Evolutionary conservation across 2,888 invertebrate species (phyloP), one percentile per base, ranked within the genome.

Genomic region (Aphrophora alni): DNA sequence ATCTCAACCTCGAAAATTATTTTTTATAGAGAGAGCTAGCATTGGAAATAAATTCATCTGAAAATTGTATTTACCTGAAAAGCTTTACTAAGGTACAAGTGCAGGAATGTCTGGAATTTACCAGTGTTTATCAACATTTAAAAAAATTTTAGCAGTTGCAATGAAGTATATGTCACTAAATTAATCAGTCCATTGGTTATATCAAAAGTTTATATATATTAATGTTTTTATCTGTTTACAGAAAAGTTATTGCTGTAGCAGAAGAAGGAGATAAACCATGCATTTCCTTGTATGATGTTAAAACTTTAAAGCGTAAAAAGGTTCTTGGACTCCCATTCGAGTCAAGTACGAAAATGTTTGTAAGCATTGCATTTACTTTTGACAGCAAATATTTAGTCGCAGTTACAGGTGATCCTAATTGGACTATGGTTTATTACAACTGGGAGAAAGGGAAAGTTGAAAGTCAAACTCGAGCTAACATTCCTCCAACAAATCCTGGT

Each of bases 371-470:
- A 33, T 97, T 98, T 86, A 94, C 95, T 0, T 92, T 90, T 82
- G 97, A 98, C 87, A 95, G 94, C 0, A 95, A 95, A 87, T 93
- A 93, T 84, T 87, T 98, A 14, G 92, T 94, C 0, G 92, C 94
- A 0, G 92, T 98, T 38, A 95, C 95, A 0, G 95, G 95, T 1
- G 93, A 93, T 82, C 96, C 97, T 0, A 97, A 97, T 87, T 94
- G 94, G 93, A 93, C 91, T 85, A 89, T 95, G 89, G 91, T 95
- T 86, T 93, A 94, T 88, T 95, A 95, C 90, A 93, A 94, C 87
- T 92, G 95, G 93, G 95, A 95, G 85, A 95, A 93, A 87, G 94
- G 94, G 14, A 94, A 95, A 88, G 91, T 96, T 38, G 94, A 95
- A 85, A 95, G 94, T 80, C 92, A 92, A 79, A 91, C 92, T 0